phyloP scores from a whole-genome alignment of 2,113 vertebrate genomes.

The Eubucco bourcierii region DNA sequence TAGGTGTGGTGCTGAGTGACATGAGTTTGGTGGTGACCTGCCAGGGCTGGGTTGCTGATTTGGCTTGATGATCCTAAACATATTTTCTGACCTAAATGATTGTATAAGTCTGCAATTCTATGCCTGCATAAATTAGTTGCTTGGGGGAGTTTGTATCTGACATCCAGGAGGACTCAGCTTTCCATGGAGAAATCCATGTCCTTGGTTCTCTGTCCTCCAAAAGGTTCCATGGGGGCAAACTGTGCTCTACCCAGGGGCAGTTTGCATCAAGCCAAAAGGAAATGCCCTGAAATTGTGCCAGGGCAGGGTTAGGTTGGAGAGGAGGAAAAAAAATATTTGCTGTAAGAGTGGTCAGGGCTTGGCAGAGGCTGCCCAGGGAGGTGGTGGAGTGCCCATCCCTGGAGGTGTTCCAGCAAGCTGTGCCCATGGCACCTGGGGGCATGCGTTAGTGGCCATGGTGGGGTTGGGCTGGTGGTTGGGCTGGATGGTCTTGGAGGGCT shows the following conservation, averaged over 20 bases:
- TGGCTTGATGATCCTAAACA: not conserved
- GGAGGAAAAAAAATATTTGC: too few relatives aligned
- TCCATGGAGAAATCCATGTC: not conserved
- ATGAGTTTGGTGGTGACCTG: not conserved
- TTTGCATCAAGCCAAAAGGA: not conserved
- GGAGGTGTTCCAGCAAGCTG: too few relatives aligned
- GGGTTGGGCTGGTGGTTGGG: too few relatives aligned
- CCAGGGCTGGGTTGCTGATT: not conserved
- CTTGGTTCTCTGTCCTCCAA: not conserved
- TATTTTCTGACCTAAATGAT: not conserved
- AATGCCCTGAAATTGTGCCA: too few relatives aligned
- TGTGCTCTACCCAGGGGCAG: rapidly evolving
- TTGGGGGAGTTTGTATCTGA: not conserved
- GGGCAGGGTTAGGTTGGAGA: too few relatives aligned
- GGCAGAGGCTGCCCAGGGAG: too few relatives aligned
- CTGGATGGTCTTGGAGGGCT: too few relatives aligned
- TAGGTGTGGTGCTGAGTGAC: not conserved
- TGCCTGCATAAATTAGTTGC: rapidly evolving
- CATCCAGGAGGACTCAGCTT: not conserved
- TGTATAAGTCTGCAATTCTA: not conserved
- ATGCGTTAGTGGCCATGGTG: too few relatives aligned
- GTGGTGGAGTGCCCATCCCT: too few relatives aligned
- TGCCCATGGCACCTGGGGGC: too few relatives aligned
- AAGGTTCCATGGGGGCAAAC: not conserved
- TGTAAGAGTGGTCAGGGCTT: too few relatives aligned